phyloP scores from a whole-genome alignment of 2,888 invertebrate species.

The Agrochola litura region DNA sequence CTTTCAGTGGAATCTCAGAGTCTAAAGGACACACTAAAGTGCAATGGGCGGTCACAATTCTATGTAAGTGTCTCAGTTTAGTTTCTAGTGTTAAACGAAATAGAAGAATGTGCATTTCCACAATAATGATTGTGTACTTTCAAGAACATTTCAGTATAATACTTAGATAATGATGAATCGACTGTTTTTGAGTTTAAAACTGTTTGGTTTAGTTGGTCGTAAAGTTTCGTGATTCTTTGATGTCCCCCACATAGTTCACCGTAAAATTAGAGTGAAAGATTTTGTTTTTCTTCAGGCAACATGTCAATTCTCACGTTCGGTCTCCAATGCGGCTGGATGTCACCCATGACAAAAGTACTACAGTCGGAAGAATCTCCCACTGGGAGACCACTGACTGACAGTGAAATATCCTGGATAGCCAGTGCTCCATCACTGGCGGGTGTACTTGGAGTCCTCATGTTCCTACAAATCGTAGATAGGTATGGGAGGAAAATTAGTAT shows the following conservation, averaged over 20 bases:
- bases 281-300: conserved; percentile 75
- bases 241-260: background rate
- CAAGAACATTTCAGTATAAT: background rate
- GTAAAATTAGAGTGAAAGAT: background rate
- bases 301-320: conserved; percentile 82
- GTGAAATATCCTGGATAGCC: conserved; percentile 84
- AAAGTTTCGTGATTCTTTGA: background rate
- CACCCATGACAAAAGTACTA: conserved; percentile 81
- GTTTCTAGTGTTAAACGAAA: background rate
- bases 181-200: background rate
- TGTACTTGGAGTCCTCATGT: conserved; percentile 79
- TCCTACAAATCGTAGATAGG: conserved; percentile 80
- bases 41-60: conserved; percentile 67
- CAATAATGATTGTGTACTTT: background rate
- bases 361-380: conserved; percentile 78
- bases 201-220: background rate
- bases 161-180: background rate
- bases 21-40: conserved; percentile 60
- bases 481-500: conserved; percentile 84
- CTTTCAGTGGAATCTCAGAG: conserved; percentile 24
- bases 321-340: conserved; percentile 85
- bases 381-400: conserved; percentile 76
- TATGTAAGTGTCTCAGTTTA: conserved; percentile 55
- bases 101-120: background rate
- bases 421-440: conserved; percentile 84